Evolutionary conservation across 2,888 invertebrate genomes (phyloP), one percentile per base, ranked within the genome.

Genomic region (Nomada fucata): DNA sequence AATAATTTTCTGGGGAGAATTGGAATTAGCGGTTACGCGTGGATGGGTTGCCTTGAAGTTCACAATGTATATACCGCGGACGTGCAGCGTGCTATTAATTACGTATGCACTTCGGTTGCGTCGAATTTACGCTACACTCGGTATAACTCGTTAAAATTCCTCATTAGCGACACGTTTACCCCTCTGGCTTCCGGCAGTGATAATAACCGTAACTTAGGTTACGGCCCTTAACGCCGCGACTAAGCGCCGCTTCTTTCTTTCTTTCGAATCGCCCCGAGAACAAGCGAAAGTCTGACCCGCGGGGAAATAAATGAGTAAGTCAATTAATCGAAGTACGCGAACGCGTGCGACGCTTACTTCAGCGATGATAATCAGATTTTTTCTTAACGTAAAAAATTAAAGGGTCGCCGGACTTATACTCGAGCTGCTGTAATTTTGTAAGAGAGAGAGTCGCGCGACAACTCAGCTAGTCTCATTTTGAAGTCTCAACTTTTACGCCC

Each of bases 81-180:
- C 59, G 60, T 63, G 75, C 52, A 29, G 11, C 53, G 26, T 61
- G 72, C 65, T 80, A 83, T 79, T 84, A 84, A 83, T 84, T 79
- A 77, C 79, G 79, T 61, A 36, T 36, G 36, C 36, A 29, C 75
- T 77, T 82, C 77, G 73, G 36, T 44, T 52, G 60, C 23, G 65
- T 42, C n/a, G 73, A 64, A 72, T 79, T 72, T 60, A 75, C 72
- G 71, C 71, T 59, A 76, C 60, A 59, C 42, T n/a, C 74, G 70
- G 52, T 59, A 42, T 74, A 73, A 79, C 84, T 84, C 83, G 83
- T 84, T 84, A 84, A 83, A 84, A 79, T 84, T 83, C 77, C 84
- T 84, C 84, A 77, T 84, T 83, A 83, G 71, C 79, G 57, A 72
- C 75, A 72, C 77, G 79, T 72, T 84, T 72, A 79, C 63, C 50